Conservation (phyloP, 2,888 invertebrate species). For the Agrochola circellaris region DNA sequence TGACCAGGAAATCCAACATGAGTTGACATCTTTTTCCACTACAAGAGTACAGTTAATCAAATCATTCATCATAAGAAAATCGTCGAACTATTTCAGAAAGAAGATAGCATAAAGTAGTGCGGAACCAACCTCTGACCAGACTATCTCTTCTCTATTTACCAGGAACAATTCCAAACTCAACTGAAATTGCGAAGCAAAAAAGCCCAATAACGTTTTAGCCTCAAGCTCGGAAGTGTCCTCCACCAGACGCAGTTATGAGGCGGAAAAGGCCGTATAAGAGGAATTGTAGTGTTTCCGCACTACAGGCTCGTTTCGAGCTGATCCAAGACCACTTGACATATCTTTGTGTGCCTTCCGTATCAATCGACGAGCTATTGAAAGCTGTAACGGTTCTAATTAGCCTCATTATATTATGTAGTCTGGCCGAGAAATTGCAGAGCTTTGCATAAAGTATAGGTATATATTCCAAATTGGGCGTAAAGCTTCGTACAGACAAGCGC, state of each 20-base stretch:
- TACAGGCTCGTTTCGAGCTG: constrained; percentile 36
- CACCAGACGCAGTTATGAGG: constrained; percentile 52
- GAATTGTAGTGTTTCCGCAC: constrained; percentile 56
- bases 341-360: constrained; percentile 21
- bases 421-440: constrained; percentile 36
- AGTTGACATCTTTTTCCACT: background rate
- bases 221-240: constrained; percentile 30
- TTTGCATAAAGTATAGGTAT: constrained; percentile 57
- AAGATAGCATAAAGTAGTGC: constrained; percentile 1
- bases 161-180: constrained; percentile 29
- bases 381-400: constrained; percentile 52
- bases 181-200: constrained; percentile 42
- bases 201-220: constrained; percentile 42
- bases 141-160: constrained; percentile 26
- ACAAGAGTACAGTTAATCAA: background rate
- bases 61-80: background rate
- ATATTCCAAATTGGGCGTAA: constrained; percentile 42
- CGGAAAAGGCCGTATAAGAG: constrained; percentile 39
- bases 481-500: too few relatives aligned
- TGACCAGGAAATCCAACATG: background rate
- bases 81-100: background rate
- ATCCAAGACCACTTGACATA: constrained; percentile 47
- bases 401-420: constrained; percentile 50
- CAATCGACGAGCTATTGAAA: constrained; percentile 38
- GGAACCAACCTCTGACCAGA: background rate